Evolutionary conservation across 2,888 invertebrate species (phyloP), one percentile per base, ranked within the genome.

Genomic region (Scaptodrosophila latifasciaeformis): DNA sequence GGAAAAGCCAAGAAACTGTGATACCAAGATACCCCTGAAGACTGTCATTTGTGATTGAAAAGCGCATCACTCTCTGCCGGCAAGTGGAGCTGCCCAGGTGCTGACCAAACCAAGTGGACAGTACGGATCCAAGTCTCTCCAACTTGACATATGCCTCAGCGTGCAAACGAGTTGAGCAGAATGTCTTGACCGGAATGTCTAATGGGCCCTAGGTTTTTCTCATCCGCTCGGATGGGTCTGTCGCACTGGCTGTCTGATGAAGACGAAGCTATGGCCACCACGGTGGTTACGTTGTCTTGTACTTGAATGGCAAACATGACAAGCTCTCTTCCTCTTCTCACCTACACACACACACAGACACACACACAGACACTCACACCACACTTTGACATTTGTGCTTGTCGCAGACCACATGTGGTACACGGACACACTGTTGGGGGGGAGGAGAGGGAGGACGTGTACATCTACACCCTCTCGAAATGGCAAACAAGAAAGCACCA

Each of bases 351-450:
- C 12, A 30, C 37, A 34, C 10, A 44, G 48, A 27, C 30, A 47
- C 13, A 43, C 49, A 51, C n/a, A 37, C 40, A 21, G 24, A n/a
- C n/a, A 24, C 24, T 13, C 29, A 54, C 10, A 54, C 59, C 60
- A 50, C 40, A 67, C 67, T 67, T 69, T 69, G 67, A 67, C 67
- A 67, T 69, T 61, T 67, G 53, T 57, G 51, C 53, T 54, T 55
- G 55, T 59, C 2, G 9, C 5, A 35, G 37, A 17, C 18, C 42
- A 29, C 46, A 45, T 19, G 31, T 18, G 18, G n/a, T 10, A 18
- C 18, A 34, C 12, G 35, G 3, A 47, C 35, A 46, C 12, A 17
- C 35, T 19, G 21, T 5, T n/a, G 24, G 4, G 24, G 3, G 24
- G 24, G 24, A 24, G 4, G 7, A 24, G 24, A 3, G 24, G 3